Conservation (phyloP, 2,888 invertebrate species). For the Bombylius discolor region DNA sequence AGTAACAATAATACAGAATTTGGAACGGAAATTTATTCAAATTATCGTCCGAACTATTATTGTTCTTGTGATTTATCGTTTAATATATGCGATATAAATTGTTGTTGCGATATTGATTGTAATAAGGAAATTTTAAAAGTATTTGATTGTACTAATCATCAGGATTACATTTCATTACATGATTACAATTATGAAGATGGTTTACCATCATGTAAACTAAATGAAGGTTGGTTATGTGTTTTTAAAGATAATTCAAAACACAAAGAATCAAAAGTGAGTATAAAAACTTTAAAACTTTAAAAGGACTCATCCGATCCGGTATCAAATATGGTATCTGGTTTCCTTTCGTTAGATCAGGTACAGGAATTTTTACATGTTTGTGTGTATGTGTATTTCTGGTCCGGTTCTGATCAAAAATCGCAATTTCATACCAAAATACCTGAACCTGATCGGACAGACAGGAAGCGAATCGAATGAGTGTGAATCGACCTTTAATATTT, state of each 20-base stretch:
- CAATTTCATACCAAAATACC: too few species aligned
- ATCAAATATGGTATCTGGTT: too few species aligned
- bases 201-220: constrained; percentile 27
- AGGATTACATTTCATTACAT: constrained; percentile 12
- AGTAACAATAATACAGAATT: not conserved
- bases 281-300: too few species aligned
- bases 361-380: too few species aligned
- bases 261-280: constrained; percentile 7
- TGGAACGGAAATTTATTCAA: too few species aligned
- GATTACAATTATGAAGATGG: constrained; percentile 28
- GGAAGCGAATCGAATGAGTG: too few species aligned
- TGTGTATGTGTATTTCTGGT: too few species aligned
- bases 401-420: too few species aligned
- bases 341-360: too few species aligned
- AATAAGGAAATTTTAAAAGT: constrained; percentile 20
- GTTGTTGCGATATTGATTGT: constrained; percentile 69
- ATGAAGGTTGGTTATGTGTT: constrained; percentile 32
- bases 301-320: too few species aligned
- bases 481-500: too few species aligned
- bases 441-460: too few species aligned
- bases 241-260: constrained; percentile 22
- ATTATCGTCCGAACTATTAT: constrained; percentile 21
- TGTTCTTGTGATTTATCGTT: constrained; percentile 46
- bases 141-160: constrained; percentile 22
- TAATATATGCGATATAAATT: constrained; percentile 57